Evolutionary conservation across 2,113 vertebrate species (phyloP).

Genomic region (Pachypanchax playfairii): DNA sequence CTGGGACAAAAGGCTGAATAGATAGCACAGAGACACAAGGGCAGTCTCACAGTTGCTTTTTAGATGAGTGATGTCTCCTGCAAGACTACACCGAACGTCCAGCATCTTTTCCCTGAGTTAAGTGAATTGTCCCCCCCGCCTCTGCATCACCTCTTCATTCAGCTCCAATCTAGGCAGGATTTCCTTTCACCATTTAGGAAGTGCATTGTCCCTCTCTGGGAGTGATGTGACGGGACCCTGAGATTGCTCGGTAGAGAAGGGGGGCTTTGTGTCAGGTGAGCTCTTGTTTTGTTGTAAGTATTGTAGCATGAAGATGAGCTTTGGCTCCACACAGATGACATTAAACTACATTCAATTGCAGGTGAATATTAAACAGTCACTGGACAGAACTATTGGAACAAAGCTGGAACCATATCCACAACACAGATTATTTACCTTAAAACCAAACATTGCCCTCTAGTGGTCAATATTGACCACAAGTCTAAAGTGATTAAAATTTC

Average conservation of each 20-base stretch:
- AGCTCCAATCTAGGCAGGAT: conserved; percentile 70
- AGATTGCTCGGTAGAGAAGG: conserved; percentile 68
- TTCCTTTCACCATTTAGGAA: conserved; percentile 75
- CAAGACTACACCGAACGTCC: conserved; percentile 64
- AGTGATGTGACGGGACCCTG: conserved; percentile 67
- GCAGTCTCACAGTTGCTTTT: conserved; percentile 49
- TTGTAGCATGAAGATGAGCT: conserved; percentile 47
- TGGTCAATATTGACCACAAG: conserved; percentile 3
- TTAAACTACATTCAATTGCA: not conserved
- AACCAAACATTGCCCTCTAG: conserved; percentile 48
- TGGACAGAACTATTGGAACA: not conserved
- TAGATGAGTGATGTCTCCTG: conserved; percentile 67
- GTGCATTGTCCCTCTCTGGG: conserved; percentile 71
- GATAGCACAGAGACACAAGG: conserved; percentile 53
- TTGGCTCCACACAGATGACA: conserved; percentile 45
- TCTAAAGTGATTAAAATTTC: too few species aligned
- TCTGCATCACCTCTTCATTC: conserved; percentile 62
- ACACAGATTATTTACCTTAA: not conserved
- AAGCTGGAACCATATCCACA: not conserved
- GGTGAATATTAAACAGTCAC: conserved; percentile 11
- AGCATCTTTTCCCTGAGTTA: conserved; percentile 65
- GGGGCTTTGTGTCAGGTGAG: conserved; percentile 63
- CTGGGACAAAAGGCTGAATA: conserved; percentile 54
- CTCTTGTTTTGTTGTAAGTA: conserved; percentile 54
- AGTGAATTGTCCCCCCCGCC: conserved; percentile 47